These are phyloP conservation scores for Lepus townsendii DNA, from an alignment of 2,797 vertebrate species.

Conservation along the genomic window DNA sequence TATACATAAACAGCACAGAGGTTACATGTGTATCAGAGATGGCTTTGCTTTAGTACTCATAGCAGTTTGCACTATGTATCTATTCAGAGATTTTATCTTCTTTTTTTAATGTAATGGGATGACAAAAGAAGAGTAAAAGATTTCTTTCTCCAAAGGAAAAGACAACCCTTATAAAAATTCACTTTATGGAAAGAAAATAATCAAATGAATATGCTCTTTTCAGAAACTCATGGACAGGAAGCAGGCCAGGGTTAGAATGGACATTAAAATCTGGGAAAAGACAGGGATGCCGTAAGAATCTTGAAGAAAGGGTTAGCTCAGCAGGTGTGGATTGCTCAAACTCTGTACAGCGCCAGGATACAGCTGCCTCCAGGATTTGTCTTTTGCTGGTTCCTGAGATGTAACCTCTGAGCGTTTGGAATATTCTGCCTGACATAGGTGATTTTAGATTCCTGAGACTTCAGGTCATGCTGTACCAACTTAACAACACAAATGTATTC, in stretches of 20 bases:
- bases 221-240: background rate
- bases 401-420: background rate
- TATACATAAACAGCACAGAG: background rate
- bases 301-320: background rate
- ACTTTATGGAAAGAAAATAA: background rate
- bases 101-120: background rate
- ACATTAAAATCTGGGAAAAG: background rate
- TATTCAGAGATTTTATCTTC: background rate
- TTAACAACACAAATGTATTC: background rate
- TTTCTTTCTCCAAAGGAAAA: background rate
- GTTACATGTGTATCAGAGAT: background rate
- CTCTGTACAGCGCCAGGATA: background rate
- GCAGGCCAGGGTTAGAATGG: background rate
- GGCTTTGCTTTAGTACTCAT: background rate
- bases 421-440: background rate
- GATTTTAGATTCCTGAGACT: background rate
- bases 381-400: background rate
- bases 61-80: background rate
- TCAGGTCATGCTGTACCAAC: no score
- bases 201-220: background rate
- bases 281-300: background rate
- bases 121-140: background rate
- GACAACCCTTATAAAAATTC: background rate
- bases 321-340: background rate
- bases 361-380: no score